These are phyloP conservation scores for Acanthurus lineatus DNA, from an alignment of 2,797 vertebrate species.

Conservation along the genomic window DNA sequence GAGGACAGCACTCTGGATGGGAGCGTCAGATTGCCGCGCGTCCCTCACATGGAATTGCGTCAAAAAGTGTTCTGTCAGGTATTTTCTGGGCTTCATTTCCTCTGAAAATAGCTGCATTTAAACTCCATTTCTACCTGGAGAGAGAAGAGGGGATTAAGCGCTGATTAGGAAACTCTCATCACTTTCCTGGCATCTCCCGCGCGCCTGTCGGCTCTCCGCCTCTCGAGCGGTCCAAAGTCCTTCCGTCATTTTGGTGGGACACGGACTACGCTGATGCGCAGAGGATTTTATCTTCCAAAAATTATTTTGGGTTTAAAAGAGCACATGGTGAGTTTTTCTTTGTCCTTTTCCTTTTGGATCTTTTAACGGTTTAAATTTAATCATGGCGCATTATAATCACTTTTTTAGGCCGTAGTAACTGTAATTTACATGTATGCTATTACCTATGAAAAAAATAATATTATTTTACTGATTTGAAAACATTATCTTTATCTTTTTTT, in stretches of 20 bases:
- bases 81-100: conserved; percentile 28
- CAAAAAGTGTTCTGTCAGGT: conserved; percentile 43
- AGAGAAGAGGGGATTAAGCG: conserved; percentile 54
- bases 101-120: conserved; percentile 41
- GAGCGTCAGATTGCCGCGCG: conserved; percentile 46
- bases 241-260: conserved; percentile 51
- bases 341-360: background rate
- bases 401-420: background rate
- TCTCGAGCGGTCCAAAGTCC: conserved; percentile 51
- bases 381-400: background rate
- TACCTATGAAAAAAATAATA: too few relatives aligned
- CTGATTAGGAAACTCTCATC: conserved; percentile 67
- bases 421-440: background rate
- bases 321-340: conserved; percentile 61
- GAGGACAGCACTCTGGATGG: conserved; percentile 48
- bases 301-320: conserved; percentile 33
- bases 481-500: background rate
- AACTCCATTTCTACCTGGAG: conserved; percentile 32
- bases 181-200: conserved; percentile 67
- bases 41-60: conserved; percentile 50
- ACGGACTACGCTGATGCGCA: conserved; percentile 18
- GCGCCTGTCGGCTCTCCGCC: conserved; percentile 51
- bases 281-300: background rate
- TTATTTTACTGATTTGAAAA: too few relatives aligned
- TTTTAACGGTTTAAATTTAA: conserved; percentile 20